Base-by-base conservation (phyloP, 1,140 invertebrate species). In the Hylaeus anthracinus region DNA sequence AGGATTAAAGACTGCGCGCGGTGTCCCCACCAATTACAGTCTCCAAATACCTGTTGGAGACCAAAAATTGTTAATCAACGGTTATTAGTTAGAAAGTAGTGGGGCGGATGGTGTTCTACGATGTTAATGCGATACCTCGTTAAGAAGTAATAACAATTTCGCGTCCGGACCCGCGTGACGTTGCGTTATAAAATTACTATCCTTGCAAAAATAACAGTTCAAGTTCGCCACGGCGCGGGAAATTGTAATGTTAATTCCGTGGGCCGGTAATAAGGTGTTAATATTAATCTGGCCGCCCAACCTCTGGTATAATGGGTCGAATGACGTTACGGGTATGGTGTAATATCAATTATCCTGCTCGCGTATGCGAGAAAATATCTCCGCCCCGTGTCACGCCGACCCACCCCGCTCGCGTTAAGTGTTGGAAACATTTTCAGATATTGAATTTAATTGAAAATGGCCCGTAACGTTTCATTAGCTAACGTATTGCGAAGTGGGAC, bases 231-330 rank as follows among this genome's bases (percentile, higher is more conserved):
- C 15, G 41, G 5, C 26, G 48, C n/a, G 9, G 26, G 65, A 76
- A 64, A 79, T 72, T 79, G 48, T 64, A 72, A 78, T 64, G 41
- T 71, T 70, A 55, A 55, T 70, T 41, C 53, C 39, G 39, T 14
- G 15, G 45, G 48, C 26, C 3, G 39, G 37, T 79, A 72, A 79
- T 72, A 64, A 64, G 69, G 76, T 79, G 76, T 72, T 79, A 79
- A 72, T 79, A 72, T 79, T 79, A 72, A 79, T 72, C 26, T 6
- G 39, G 55, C 26, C n/a, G 2, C 66, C 58, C 5, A 15, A 70
- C 43, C 53, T 66, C 45, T 12, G 37, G 41, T 12, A 70, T 70
- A 70, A 77, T 61, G 15, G 63, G 5, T 6, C 15, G 48, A 78
- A 72, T 72, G 56, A 64, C 67, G 58, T 53, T 69, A 70, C 26